These are phyloP conservation scores for Gasterosteus nipponicus DNA, from an alignment of 2,113 vertebrate species.

Conservation along the genomic window DNA sequence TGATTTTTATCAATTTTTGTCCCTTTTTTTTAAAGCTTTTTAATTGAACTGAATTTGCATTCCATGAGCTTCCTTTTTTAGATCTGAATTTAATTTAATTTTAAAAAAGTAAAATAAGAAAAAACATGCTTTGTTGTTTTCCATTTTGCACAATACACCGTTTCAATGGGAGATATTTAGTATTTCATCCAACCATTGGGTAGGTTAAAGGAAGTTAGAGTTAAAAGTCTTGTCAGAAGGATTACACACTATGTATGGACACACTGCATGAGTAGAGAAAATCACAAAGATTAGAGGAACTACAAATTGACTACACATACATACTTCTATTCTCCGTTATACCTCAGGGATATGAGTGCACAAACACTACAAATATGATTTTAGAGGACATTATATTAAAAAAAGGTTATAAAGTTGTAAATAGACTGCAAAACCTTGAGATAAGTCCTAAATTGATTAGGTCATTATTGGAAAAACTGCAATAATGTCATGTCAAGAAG, in stretches of 20 bases:
- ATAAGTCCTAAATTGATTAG: background rate
- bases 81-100: conserved; percentile 43
- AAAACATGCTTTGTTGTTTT: background rate
- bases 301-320: background rate
- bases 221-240: background rate
- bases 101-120: conserved; percentile 41
- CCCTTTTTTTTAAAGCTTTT: conserved; percentile 42
- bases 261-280: background rate
- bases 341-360: background rate
- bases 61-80: conserved; percentile 31
- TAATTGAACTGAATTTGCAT: conserved; percentile 18
- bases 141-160: background rate
- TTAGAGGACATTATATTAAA: background rate
- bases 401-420: background rate
- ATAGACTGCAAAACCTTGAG: background rate
- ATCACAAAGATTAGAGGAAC: background rate
- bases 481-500: no score
- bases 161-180: background rate
- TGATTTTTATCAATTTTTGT: background rate
- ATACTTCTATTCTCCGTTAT: no score
- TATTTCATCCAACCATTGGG: background rate
- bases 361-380: background rate
- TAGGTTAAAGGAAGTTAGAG: no score
- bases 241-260: background rate
- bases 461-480: no score